These are phyloP conservation scores for Peucedramus taeniatus DNA, from an alignment of 2,113 vertebrate species.

Conservation along the genomic window DNA sequence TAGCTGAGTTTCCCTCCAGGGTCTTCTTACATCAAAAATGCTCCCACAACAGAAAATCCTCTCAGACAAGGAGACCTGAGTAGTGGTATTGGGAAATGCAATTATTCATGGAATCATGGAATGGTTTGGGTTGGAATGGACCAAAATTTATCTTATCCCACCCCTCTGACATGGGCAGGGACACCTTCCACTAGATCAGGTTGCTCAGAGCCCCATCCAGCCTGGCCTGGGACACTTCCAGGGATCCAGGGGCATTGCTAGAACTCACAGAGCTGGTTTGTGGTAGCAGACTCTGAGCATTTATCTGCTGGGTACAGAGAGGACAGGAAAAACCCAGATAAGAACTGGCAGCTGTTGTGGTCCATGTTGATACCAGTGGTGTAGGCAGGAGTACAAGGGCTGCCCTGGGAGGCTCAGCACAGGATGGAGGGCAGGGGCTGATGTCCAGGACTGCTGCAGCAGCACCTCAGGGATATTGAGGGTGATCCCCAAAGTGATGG, in stretches of 20 bases:
- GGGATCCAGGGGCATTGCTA: neutral
- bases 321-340: neutral
- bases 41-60: neutral
- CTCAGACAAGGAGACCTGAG: neutral
- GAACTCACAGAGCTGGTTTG: neutral
- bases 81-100: neutral
- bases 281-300: neutral
- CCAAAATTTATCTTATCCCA: neutral
- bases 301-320: neutral
- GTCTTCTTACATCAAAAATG: neutral
- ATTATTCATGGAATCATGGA: neutral
- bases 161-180: neutral
- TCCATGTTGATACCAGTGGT: fast-evolving
- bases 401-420: neutral
- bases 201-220: neutral
- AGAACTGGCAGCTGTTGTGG: neutral
- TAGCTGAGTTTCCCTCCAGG: neutral
- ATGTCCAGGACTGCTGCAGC: neutral
- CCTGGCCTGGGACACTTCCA: neutral
- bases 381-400: neutral
- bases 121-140: neutral
- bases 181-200: no score
- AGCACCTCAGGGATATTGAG: neutral
- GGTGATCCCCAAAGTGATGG: neutral
- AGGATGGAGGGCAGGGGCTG: neutral